These are phyloP conservation scores for Trisateles emortualis DNA, from an alignment of 2,888 invertebrate genomes.

Conservation along the genomic window DNA sequence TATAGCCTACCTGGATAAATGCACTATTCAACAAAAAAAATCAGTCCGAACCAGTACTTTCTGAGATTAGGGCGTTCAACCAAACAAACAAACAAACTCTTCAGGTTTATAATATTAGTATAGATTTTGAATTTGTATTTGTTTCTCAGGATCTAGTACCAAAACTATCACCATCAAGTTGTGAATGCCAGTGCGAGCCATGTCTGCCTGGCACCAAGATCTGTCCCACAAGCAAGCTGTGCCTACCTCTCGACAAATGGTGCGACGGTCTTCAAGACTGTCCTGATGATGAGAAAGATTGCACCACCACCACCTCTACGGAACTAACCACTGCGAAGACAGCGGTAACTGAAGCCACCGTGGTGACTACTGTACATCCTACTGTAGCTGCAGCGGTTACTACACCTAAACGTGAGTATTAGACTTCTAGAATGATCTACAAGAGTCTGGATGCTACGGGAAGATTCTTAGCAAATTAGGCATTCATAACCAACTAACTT, in stretches of 20 bases:
- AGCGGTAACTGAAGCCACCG: slow-evolving; percentile 50
- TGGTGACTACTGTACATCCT: slow-evolving; percentile 48
- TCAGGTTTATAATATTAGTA: too few species aligned
- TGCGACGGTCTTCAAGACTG: slow-evolving; percentile 94
- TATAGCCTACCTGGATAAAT: too few species aligned
- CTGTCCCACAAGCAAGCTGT: slow-evolving; percentile 92
- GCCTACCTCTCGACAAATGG: slow-evolving; percentile 90
- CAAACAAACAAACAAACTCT: too few species aligned
- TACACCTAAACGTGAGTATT: slow-evolving; percentile 62
- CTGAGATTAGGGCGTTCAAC: too few species aligned
- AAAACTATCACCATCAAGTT: slow-evolving; percentile 86
- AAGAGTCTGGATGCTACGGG: too few species aligned
- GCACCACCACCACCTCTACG: slow-evolving; percentile 68
- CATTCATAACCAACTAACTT: too few species aligned
- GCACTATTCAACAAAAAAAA: too few species aligned
- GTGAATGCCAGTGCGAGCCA: slow-evolving; percentile 91
- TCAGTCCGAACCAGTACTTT: too few species aligned
- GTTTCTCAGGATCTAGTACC: slow-evolving; percentile 82
- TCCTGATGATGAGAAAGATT: slow-evolving; percentile 92
- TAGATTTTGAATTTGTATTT: too few species aligned
- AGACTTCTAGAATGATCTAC: too few species aligned
- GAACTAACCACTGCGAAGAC: slow-evolving; percentile 53
- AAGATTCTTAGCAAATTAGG: too few species aligned
- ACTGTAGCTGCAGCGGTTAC: slow-evolving; percentile 50
- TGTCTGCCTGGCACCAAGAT: slow-evolving; percentile 89